phyloP scores from a whole-genome alignment of 2,888 invertebrate species.

The Acanthococcus lagerstroemiae region DNA sequence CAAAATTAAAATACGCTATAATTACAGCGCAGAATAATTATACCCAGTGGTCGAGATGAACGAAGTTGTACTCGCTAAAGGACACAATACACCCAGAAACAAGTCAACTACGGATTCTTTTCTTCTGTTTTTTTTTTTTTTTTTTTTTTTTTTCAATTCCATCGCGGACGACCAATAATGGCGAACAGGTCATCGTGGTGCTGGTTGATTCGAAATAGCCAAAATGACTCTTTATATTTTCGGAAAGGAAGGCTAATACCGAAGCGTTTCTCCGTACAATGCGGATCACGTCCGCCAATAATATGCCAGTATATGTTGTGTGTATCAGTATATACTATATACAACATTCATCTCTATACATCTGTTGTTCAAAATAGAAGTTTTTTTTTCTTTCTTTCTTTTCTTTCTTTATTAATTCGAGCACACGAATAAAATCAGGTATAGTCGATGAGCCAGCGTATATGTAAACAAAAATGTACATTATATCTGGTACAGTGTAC shows the following conservation, averaged over 20 bases:
- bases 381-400: neutral
- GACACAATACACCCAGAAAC: neutral
- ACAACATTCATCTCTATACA: neutral
- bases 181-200: conserved; percentile 2
- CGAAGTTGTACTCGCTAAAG: neutral
- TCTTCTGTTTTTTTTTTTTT: too few relatives aligned
- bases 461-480: conserved; percentile 3
- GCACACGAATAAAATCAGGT: conserved; percentile 12
- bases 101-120: neutral
- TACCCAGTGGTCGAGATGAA: neutral
- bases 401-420: neutral
- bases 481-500: conserved; percentile 8
- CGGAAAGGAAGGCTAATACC: conserved; percentile 12
- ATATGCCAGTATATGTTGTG: neutral
- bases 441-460: conserved; percentile 21
- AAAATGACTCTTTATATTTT: conserved; percentile 26
- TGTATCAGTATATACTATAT: neutral
- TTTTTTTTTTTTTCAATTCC: neutral
- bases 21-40: conserved; percentile 1
- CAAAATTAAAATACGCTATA: conserved; percentile 3
- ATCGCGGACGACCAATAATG: neutral
- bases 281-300: conserved; percentile 15
- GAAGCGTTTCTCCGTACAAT: conserved; percentile 20
- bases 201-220: conserved; percentile 2
- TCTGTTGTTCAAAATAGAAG: neutral